Percentiles rank a stretch among this genome's conserved stretches.
Evolutionary conservation across 2,113 vertebrate species (phyloP).

Genomic region (Ariopsis seemanni): DNA sequence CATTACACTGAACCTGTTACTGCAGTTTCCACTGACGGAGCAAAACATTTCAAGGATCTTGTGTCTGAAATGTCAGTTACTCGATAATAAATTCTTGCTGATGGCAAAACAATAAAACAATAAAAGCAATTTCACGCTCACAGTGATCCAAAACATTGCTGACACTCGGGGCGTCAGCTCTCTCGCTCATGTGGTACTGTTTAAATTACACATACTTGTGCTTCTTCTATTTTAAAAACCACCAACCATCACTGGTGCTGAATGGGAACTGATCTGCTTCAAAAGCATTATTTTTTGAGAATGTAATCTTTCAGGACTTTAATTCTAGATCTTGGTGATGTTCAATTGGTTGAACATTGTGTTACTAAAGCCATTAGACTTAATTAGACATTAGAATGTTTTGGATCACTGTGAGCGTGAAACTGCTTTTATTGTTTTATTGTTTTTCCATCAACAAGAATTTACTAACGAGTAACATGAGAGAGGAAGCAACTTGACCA

Average conservation of each 20-base stretch:
- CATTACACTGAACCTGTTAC: background rate
- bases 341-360: too few relatives aligned
- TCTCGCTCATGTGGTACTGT: background rate
- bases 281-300: background rate
- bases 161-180: background rate
- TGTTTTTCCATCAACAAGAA: too few relatives aligned
- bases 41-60: background rate
- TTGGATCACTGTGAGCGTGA: too few relatives aligned
- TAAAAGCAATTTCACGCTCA: background rate
- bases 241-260: background rate
- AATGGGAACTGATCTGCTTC: too few relatives aligned
- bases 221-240: background rate
- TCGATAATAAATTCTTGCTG: background rate
- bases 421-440: too few relatives aligned
- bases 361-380: background rate
- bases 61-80: background rate
- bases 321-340: too few relatives aligned
- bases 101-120: too few relatives aligned
- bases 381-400: too few relatives aligned
- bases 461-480: too few relatives aligned
- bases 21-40: background rate
- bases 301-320: background rate
- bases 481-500: background rate
- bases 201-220: background rate
- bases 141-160: too few relatives aligned